A percentile compares a stretch with the other conserved stretches of the same genome.
phyloP scores from a whole-genome alignment of 2,888 invertebrate genomes.

The Linnaemya vulpina region DNA sequence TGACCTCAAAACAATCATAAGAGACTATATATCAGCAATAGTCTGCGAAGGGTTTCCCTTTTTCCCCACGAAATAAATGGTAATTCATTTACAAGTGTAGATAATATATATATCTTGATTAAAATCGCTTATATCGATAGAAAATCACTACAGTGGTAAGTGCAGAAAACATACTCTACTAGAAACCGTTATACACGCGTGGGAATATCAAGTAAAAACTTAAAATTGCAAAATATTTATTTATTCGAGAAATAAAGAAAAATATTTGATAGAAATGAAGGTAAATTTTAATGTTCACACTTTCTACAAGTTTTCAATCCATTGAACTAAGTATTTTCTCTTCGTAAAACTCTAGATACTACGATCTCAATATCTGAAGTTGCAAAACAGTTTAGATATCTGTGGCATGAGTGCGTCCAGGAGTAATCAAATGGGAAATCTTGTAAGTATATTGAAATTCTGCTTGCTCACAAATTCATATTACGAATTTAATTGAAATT shows the following conservation, averaged over 20 bases:
- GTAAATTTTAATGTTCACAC: not conserved
- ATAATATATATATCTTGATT: no score
- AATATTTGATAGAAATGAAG: slow-evolving; percentile 8
- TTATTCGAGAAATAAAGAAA: not conserved
- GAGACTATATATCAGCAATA: no score
- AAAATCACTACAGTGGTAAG: not conserved
- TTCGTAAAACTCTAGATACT: slow-evolving; percentile 31
- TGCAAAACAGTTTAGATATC: not conserved
- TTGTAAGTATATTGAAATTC: not conserved
- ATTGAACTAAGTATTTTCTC: not conserved
- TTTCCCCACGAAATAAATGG: no score
- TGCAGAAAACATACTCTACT: not conserved
- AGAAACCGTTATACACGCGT: slow-evolving; percentile 20
- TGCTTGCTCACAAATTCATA: no score
- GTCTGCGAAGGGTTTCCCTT: no score
- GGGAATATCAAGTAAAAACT: not conserved
- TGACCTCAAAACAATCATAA: no score
- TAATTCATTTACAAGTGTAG: no score
- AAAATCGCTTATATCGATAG: not conserved
- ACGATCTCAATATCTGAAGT: slow-evolving; percentile 55
- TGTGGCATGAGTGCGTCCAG: not conserved
- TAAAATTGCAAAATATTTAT: slow-evolving; percentile 5
- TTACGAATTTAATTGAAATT: not conserved
- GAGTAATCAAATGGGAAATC: not conserved
- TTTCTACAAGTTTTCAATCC: not conserved